Evolutionary conservation across 2,113 vertebrate genomes (phyloP).

Genomic region (Cyphomyrus plagiostoma): DNA sequence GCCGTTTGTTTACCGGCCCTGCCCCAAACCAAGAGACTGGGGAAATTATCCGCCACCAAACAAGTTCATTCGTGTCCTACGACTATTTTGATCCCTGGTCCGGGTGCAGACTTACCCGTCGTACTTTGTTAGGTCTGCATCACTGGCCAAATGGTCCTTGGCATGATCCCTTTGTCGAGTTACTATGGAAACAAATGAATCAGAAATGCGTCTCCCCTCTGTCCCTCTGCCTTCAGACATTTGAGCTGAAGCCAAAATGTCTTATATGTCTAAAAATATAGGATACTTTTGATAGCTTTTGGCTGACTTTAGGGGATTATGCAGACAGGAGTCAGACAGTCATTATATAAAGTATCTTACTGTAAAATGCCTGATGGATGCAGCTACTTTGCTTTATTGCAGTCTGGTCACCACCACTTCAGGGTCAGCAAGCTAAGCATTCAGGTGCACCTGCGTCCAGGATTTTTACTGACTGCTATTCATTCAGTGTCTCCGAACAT

Average conservation of each 20-base stretch:
- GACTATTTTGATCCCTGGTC: neutral
- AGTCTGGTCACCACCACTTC: neutral
- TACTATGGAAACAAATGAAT: conserved; percentile 64
- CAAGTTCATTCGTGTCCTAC: neutral
- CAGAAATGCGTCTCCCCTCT: neutral
- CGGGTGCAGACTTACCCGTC: conserved; percentile 76
- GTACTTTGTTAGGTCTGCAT: conserved; percentile 77
- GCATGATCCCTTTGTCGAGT: conserved; percentile 85
- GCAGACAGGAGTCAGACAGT: neutral
- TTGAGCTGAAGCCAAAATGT: neutral
- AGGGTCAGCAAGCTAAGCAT: neutral
- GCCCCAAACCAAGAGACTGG: neutral
- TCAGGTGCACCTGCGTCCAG: neutral
- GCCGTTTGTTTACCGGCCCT: neutral
- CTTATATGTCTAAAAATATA: neutral
- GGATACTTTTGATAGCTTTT: neutral
- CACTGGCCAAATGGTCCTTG: conserved; percentile 72
- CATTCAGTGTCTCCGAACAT: neutral
- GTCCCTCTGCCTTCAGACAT: neutral
- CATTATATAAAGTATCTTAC: neutral
- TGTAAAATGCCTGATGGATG: neutral
- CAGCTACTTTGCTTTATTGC: neutral
- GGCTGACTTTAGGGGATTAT: neutral
- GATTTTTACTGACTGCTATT: neutral
- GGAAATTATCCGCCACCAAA: neutral